Evolutionary conservation across 2,888 invertebrate genomes (phyloP).

Genomic region (Nomada fucata): DNA sequence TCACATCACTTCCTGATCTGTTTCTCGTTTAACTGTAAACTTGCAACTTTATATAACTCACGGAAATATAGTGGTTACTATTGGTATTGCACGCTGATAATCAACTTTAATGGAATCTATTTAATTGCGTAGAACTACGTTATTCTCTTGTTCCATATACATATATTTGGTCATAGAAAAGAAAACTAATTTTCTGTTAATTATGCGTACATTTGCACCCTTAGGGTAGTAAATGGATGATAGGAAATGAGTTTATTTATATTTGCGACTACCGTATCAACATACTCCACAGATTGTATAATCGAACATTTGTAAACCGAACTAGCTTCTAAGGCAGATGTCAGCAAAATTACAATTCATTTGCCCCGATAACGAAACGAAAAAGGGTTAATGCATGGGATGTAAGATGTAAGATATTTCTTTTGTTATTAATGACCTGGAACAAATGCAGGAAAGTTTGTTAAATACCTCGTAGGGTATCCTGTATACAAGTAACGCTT

Average conservation of each 20-base stretch:
- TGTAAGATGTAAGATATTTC: not conserved
- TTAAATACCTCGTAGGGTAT: conserved; percentile 12
- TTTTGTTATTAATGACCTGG: conserved; percentile 3
- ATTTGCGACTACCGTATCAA: not conserved
- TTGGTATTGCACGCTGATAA: not conserved
- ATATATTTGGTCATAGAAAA: not conserved
- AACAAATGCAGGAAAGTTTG: not conserved
- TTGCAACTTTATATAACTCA: not conserved
- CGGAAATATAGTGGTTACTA: not conserved
- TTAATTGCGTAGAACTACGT: not conserved
- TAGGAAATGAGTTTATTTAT: no score
- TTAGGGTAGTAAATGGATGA: not conserved
- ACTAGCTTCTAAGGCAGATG: not conserved
- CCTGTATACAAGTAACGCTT: conserved; percentile 56
- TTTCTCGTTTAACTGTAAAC: conserved; percentile 4
- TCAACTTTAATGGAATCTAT: not conserved
- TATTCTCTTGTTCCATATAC: not conserved
- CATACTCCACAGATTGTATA: not conserved
- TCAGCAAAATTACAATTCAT: not conserved
- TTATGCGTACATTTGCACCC: not conserved
- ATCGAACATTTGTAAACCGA: not conserved
- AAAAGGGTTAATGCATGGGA: not conserved
- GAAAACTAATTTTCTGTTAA: not conserved
- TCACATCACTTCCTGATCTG: not conserved
- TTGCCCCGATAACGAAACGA: not conserved